Conservation (phyloP, 2,888 invertebrate species). For the Leptinotarsa rubiginosa region DNA sequence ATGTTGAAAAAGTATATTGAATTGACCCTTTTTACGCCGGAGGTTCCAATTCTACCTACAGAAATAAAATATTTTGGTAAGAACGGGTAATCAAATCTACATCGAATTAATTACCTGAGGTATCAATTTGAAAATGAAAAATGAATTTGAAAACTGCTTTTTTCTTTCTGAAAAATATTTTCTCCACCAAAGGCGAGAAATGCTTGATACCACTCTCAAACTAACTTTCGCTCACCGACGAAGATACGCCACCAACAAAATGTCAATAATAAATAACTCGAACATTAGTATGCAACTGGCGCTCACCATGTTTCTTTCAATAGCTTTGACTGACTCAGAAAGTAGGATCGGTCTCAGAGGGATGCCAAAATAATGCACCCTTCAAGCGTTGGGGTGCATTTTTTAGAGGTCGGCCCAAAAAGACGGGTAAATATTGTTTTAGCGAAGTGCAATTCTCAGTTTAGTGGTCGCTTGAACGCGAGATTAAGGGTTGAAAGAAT, state of each 20-base stretch:
- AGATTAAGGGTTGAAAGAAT: conserved; percentile 44
- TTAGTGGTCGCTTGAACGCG: conserved; percentile 51
- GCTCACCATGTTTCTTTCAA: conserved; percentile 40
- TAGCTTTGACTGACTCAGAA: conserved; percentile 46
- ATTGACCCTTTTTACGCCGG: no score
- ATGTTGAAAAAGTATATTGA: no score
- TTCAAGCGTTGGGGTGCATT: conserved; percentile 62
- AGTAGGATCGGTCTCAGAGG: conserved; percentile 49
- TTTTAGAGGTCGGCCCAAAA: conserved; percentile 61
- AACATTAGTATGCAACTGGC: conserved; percentile 49
- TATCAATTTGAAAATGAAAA: no score
- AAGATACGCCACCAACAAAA: conserved; percentile 33
- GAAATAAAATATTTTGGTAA: no score
- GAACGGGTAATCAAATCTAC: no score
- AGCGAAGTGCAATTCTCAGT: conserved; percentile 64
- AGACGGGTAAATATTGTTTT: conserved; percentile 65
- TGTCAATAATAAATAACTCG: conserved; percentile 45
- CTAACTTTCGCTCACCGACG: conserved; percentile 2
- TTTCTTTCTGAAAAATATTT: no score
- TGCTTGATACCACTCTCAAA: background rate
- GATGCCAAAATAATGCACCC: conserved; percentile 61
- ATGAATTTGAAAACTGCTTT: no score
- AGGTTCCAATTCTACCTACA: no score
- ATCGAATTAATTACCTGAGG: no score
- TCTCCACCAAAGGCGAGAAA: no score